Evolutionary conservation across 2,797 vertebrate genomes (phyloP).

Genomic region (Tenualosa thibaudeaui): DNA sequence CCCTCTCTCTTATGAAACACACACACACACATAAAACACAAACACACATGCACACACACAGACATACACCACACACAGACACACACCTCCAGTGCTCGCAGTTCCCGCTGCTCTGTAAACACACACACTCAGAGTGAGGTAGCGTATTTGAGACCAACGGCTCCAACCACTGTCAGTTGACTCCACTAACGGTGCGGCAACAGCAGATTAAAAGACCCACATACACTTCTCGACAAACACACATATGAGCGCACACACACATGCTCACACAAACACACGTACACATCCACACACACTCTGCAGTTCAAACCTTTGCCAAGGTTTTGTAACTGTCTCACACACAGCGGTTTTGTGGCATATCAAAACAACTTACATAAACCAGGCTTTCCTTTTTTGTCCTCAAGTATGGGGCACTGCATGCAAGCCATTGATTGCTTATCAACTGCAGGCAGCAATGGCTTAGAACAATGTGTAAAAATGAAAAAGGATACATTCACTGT

Average conservation of each 20-base stretch:
- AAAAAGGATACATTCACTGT: not conserved
- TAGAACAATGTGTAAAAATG: not conserved
- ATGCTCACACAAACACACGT: not conserved
- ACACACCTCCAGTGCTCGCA: conserved; percentile 34
- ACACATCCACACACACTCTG: not conserved
- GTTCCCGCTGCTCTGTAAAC: conserved; percentile 41
- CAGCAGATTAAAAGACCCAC: not conserved
- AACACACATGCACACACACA: conserved; percentile 19
- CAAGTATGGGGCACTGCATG: not conserved
- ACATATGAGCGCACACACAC: not conserved
- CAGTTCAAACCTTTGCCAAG: not conserved
- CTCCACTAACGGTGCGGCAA: conserved; percentile 30
- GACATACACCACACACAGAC: conserved; percentile 19
- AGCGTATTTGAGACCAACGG: conserved; percentile 50
- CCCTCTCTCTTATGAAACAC: not conserved
- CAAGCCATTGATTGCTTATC: not conserved
- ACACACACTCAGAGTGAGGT: conserved; percentile 45
- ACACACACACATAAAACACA: conserved; percentile 27
- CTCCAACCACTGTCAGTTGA: conserved; percentile 62
- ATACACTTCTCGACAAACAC: too few relatives aligned
- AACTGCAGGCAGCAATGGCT: not conserved
- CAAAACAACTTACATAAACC: not conserved
- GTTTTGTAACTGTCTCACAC: too few relatives aligned
- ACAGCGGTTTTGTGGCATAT: not conserved
- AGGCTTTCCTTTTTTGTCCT: not conserved